phyloP scores from a whole-genome alignment of 2,113 vertebrate genomes.

The Heterocephalus glaber region DNA sequence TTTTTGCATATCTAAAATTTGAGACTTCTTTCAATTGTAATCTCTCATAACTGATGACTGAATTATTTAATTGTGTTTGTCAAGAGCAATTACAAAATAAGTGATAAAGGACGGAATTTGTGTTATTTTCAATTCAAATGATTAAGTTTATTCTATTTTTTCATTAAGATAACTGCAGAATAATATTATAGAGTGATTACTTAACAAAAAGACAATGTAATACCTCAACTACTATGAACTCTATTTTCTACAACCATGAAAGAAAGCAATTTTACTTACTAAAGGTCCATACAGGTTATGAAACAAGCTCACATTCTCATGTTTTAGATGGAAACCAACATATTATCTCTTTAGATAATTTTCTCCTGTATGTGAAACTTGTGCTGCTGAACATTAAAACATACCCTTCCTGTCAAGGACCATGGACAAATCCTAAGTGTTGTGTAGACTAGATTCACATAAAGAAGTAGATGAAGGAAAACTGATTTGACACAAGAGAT shows the following conservation, averaged over 20 bases:
- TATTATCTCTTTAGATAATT: neutral
- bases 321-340: neutral
- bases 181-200: slow-evolving; percentile 13
- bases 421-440: neutral
- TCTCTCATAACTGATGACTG: neutral
- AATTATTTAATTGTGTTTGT: slow-evolving; percentile 54
- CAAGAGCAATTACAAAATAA: slow-evolving; percentile 20
- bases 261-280: slow-evolving; percentile 17
- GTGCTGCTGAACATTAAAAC: neutral
- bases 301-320: neutral
- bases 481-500: neutral
- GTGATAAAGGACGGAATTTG: slow-evolving; percentile 14
- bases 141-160: neutral
- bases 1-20: slow-evolving; percentile 8
- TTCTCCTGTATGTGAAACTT: neutral
- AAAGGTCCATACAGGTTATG: neutral
- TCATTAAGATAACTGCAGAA: slow-evolving; percentile 23
- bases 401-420: neutral
- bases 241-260: neutral
- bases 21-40: slow-evolving; percentile 15
- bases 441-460: neutral
- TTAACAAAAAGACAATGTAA: slow-evolving; percentile 5
- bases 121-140: slow-evolving; percentile 50
- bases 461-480: neutral
- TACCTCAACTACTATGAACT: neutral